Evolutionary conservation across 2,888 invertebrate species (phyloP).

Genomic region (Polylopha cassiicola): DNA sequence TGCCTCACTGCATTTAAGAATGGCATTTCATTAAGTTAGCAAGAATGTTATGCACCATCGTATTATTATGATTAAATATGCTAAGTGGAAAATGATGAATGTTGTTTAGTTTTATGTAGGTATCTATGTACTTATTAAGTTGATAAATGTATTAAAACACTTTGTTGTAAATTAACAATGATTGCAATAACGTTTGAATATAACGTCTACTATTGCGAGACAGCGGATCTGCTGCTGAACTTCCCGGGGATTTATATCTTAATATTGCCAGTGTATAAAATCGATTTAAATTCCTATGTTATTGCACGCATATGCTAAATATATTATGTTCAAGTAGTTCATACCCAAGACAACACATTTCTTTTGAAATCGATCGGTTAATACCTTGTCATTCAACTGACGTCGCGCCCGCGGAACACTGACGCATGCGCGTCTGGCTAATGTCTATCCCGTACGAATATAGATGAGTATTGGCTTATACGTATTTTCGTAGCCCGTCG

Average conservation of each 20-base stretch:
- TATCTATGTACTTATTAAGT: too few species aligned
- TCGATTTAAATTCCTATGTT: constrained; percentile 4
- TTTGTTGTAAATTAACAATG: too few species aligned
- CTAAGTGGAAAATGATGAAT: constrained; percentile 9
- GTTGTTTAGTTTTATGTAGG: too few species aligned
- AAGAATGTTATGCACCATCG: constrained; percentile 16
- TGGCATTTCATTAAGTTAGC: constrained; percentile 18
- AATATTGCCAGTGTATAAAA: constrained; percentile 8
- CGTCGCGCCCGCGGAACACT: constrained; percentile 55
- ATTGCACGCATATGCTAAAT: constrained; percentile 11
- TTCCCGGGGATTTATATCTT: neutral
- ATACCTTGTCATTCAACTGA: constrained; percentile 72
- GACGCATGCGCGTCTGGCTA: constrained; percentile 75
- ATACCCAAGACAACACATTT: constrained; percentile 46
- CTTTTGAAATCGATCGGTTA: constrained; percentile 70
- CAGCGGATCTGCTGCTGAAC: neutral
- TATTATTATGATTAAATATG: constrained; percentile 16
- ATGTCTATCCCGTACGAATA: constrained; percentile 69
- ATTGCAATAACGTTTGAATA: too few species aligned
- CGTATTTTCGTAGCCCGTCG: constrained; percentile 54
- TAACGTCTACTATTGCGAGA: neutral
- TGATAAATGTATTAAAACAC: too few species aligned
- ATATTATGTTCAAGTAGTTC: constrained; percentile 18
- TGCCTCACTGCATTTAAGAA: constrained; percentile 18
- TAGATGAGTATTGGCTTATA: constrained; percentile 60